Base-by-base conservation (phyloP, 1,140 invertebrate genomes). In the Trichonephila clavipes region DNA sequence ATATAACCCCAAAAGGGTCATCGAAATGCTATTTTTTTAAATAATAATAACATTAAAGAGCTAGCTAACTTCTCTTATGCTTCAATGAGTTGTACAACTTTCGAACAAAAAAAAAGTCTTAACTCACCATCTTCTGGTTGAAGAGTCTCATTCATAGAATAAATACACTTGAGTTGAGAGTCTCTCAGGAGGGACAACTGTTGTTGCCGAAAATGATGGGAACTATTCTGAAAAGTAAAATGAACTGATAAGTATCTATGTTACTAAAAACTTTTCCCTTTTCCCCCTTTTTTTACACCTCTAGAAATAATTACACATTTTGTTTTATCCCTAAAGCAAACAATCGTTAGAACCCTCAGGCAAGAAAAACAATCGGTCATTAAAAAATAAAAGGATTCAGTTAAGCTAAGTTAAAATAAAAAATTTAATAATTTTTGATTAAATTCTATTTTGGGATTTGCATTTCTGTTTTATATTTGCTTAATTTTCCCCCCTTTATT, bases 91-190 rank as follows among this genome's bases (percentile, higher is more conserved):
- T 77, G 72, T 77, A 40, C 5, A 64, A 64, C 4, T 64, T 64
- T 51, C 7, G 51, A 69, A 66, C 21, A 66, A 72, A 19, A 28
- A 28, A 77, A 40, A 16, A 18, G 72, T 18, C 72, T 77, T 77
- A 77, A 83, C 88, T 89, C 66, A 90, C 88, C 88, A 51, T 89
- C 69, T 51, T 72, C 21, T 21, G 88, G 88, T 10, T 72, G 69
- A n/a, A 58, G 21, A 4, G 88, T 89, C 66, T 89, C 64, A 58
- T 89, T 89, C 44, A 89, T 89, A 18, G 88, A 89, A 24, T 51
- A 58, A 24, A 89, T 44, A 59, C 88, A 89, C 69, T 89, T 89
- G 21, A 89, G 88, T 24, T 89, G 64, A 77, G 88, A 89, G 64
- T 89, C 88, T 59, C 62, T 69, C 10, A 89, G n/a, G 1, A 89